Conservation (phyloP, 2,888 invertebrate species). For the Ischnura elegans region DNA sequence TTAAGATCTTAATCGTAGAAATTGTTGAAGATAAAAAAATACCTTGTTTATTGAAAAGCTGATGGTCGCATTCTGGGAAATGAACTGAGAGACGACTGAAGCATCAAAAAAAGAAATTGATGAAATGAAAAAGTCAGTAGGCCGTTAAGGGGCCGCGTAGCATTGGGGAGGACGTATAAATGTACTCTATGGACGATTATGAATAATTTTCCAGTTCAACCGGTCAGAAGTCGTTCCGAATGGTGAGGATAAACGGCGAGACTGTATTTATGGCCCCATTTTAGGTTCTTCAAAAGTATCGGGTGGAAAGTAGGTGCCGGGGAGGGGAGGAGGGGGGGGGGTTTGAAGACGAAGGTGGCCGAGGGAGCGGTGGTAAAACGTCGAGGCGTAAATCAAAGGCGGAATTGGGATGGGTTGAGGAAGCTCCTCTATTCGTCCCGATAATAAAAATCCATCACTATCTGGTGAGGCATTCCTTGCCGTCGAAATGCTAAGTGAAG, state of each 20-base stretch:
- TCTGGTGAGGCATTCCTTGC: constrained; percentile 22
- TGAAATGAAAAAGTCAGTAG: background rate
- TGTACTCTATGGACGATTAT: constrained; percentile 36
- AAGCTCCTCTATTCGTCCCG: constrained; percentile 1
- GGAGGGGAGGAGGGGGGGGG: background rate
- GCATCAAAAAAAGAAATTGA: background rate
- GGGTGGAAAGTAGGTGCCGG: background rate
- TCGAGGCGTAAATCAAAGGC: constrained; percentile 55
- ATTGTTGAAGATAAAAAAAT: constrained; percentile 13
- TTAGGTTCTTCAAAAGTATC: constrained; percentile 43
- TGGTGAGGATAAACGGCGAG: background rate
- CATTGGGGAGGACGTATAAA: constrained; percentile 27
- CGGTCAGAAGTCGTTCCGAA: constrained; percentile 53
- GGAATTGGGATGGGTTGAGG: background rate
- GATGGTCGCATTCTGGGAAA: background rate
- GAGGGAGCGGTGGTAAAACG: background rate
- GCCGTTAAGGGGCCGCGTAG: background rate
- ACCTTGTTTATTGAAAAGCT: constrained; percentile 30
- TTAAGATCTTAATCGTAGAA: constrained; percentile 52
- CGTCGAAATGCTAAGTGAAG: background rate
- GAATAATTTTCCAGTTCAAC: constrained; percentile 39
- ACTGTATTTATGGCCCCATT: constrained; percentile 13
- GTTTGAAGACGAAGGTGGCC: too few relatives aligned
- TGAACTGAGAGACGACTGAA: background rate
- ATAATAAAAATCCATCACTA: constrained; percentile 47